Conservation (phyloP, 2,888 invertebrate species). For the Venusia cambrica region DNA sequence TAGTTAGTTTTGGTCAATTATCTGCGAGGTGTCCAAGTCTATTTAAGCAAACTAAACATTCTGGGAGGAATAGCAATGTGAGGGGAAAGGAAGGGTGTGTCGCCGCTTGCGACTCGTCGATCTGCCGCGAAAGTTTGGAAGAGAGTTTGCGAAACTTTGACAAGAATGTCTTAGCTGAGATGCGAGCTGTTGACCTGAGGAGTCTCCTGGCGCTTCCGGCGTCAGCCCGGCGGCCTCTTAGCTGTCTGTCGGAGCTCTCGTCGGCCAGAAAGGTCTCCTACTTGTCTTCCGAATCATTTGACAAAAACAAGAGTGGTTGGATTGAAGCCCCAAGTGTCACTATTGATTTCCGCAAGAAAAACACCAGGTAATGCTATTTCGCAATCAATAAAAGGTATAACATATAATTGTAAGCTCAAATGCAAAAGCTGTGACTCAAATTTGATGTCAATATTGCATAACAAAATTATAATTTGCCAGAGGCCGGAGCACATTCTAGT, state of each 20-base stretch:
- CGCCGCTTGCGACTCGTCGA: conserved; percentile 49
- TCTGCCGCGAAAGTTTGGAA: conserved; percentile 64
- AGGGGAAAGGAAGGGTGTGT: conserved; percentile 51
- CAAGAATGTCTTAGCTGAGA: conserved; percentile 63
- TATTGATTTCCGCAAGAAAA: conserved; percentile 44
- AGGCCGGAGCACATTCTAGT: too few relatives aligned
- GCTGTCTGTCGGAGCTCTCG: conserved; percentile 34
- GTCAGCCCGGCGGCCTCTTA: conserved; percentile 34
- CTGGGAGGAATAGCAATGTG: conserved; percentile 56
- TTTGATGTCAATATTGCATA: not conserved
- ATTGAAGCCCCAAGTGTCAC: conserved; percentile 41
- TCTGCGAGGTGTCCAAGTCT: conserved; percentile 67
- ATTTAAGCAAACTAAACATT: conserved; percentile 69
- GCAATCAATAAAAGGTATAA: too few relatives aligned
- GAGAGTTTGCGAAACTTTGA: conserved; percentile 67
- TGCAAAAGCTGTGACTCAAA: too few relatives aligned
- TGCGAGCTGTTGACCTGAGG: conserved; percentile 56
- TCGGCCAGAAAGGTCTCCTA: conserved; percentile 59
- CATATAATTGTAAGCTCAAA: too few relatives aligned
- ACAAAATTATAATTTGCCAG: too few relatives aligned
- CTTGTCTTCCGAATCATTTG: conserved; percentile 61
- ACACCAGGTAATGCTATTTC: conserved; percentile 45
- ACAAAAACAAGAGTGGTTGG: conserved; percentile 71
- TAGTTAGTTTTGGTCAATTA: conserved; percentile 76
- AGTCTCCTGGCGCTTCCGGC: conserved; percentile 44